Evolutionary conservation across 2,113 vertebrate species (phyloP), one percentile per base, ranked within the genome.

Genomic region (Empidonax traillii): DNA sequence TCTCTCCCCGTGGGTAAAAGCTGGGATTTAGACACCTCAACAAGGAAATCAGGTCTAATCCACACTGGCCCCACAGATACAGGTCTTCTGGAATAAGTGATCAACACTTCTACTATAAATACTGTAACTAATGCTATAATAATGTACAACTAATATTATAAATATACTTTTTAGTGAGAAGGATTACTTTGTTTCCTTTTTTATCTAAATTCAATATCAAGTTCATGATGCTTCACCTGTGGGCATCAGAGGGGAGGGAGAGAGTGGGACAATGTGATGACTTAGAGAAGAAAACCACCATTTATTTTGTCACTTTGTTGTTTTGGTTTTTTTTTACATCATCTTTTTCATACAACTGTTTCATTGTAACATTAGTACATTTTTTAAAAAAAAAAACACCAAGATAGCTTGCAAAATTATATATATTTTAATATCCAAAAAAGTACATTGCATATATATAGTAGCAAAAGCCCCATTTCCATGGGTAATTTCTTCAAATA

Each of bases 371-470:
- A 98, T 98, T 98, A 97, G 98, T 98, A 98, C 98, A 98, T 98
- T 97, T 97, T 97, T 58, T 49, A 1, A 6, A 30, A 69, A 96
- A 96, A 97, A 98, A 98, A 4, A 96, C 56, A 91, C 92, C 95
- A 97, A 85, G 98, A 97, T 98, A 99, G 99, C 98, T 98, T 99
- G 98, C 97, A 99, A 99, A 99, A 99, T 99, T 99, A 99, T 98
- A 98, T 98, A 99, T 98, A 98, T 98, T 99, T 98, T 98, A 96
- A 98, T 98, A 98, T 99, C 98, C 98, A 98, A 98, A 98, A 65
- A 97, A 98, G 99, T 99, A 99, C 98, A 99, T 98, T 99, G 99
- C 98, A 99, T 99, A 99, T 97, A 99, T 97, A 98, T 90, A 99
- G 98, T 98, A 99, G 98, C 98, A 98, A 98, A 96, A 98, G 96